Conservation (phyloP, 2,888 invertebrate genomes). For the Zhengitettix transpicula region DNA sequence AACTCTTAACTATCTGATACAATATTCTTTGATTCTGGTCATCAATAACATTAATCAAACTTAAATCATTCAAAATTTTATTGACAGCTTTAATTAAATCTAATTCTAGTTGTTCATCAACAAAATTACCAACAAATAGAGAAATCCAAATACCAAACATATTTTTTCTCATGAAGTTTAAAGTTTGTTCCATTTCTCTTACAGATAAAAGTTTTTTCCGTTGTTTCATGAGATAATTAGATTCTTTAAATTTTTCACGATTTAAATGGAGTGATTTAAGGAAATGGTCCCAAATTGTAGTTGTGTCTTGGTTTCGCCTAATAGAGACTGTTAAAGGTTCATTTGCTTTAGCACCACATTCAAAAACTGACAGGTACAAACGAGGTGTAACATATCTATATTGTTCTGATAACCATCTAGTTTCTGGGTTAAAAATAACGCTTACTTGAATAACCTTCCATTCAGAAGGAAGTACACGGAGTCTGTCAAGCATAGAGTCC, state of each 20-base stretch:
- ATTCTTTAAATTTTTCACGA: background rate
- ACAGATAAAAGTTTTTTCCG: background rate
- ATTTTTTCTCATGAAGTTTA: background rate
- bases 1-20: background rate
- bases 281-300: background rate
- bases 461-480: background rate
- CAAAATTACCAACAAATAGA: background rate
- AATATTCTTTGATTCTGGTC: background rate
- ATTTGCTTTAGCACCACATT: background rate
- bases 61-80: background rate
- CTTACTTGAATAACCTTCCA: background rate
- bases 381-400: background rate
- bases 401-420: background rate
- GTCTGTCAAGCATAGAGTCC: background rate
- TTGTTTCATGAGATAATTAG: background rate
- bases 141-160: background rate
- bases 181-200: background rate
- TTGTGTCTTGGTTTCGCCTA: background rate
- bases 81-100: background rate
- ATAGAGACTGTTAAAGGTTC: background rate
- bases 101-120: background rate
- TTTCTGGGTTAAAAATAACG: background rate
- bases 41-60: background rate
- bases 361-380: background rate
- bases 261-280: background rate